Base-by-base conservation (phyloP, 1,140 invertebrate genomes). In the Diabrotica undecimpunctata region DNA sequence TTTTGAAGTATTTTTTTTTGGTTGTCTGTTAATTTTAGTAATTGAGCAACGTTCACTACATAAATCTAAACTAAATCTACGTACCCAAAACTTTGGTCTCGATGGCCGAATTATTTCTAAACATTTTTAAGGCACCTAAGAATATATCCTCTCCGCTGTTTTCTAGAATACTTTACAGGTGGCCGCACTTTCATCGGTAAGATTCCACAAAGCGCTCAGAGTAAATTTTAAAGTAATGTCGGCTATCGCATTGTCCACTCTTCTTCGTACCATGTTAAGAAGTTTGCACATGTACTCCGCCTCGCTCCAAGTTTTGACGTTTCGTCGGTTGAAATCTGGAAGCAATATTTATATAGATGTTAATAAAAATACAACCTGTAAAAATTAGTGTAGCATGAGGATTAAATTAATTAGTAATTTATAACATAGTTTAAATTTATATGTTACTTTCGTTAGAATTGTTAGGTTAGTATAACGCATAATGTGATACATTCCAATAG, bases 151-250 rank as follows among this genome's bases (percentile, higher is more conserved):
- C 83, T 5, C 91, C 91, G 12, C 86, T 85, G 73, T 89, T 85
- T 51, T 86, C 82, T 14, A 93, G 77, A 93, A 93, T 5, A 90
- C 87, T 69, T 82, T 78, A 74, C 91, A 93, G 0, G 90, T 91
- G 35, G 83, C 83, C 7, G 89, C 85, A 69, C 87, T 89, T 75
- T 91, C 89, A 72, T 90, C 89, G 46, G 91, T 93, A 14, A 94
- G 79, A 80, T 94, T 94, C 91, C 91, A 94, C 5, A 94, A 78
- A 37, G 90, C 90, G 73, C 88, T 91, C 3, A 93, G 79, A 11
- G 91, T 91, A 74, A 93, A 93, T 75, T 91, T 91, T 75, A 93
- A 83, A 3, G 90, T 92, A 37, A 92, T 90, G 72, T 92, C 90
- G 5, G 87, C 83, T 11, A 79, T 79, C 68, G 79, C 78, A 37